A percentile compares a stretch with the other conserved stretches of the same genome.
phyloP scores from a whole-genome alignment of 1,140 invertebrate genomes.

The Drosophila aff. region DNA sequence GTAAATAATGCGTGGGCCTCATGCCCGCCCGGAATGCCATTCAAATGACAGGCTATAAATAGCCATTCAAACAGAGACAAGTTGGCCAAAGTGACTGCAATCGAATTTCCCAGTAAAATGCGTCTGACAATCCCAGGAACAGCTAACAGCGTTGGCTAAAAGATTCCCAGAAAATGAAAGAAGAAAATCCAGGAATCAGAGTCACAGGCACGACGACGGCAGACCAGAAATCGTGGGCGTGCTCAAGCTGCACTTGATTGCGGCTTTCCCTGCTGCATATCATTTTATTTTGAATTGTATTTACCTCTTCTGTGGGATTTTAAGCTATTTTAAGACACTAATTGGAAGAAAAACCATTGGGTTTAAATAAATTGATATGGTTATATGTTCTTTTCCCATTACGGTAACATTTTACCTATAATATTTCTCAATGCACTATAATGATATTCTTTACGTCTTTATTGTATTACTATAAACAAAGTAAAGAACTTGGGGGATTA shows the following conservation, averaged over 20 bases:
- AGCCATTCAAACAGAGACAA: slow-evolving; percentile 51
- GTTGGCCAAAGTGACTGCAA: slow-evolving; percentile 59
- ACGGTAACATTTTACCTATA: neutral
- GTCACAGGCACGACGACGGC: neutral
- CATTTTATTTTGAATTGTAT: neutral
- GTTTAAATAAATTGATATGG: neutral
- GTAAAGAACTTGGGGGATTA: neutral
- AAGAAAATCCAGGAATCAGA: neutral
- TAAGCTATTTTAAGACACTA: neutral
- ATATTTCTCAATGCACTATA: too few relatives aligned
- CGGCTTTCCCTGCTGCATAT: neutral
- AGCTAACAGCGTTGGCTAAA: slow-evolving; percentile 1
- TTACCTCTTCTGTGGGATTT: neutral
- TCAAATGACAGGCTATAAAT: slow-evolving; percentile 77
- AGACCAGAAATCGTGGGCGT: neutral
- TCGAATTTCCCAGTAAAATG: slow-evolving; percentile 56
- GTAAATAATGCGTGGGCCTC: slow-evolving; percentile 29
- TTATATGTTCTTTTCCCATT: neutral
- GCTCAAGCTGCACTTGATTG: neutral
- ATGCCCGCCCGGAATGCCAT: slow-evolving; percentile 61
- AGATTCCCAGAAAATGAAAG: neutral
- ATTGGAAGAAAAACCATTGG: neutral
- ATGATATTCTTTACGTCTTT: too few relatives aligned
- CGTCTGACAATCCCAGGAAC: slow-evolving; percentile 24
- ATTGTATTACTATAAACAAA: too few relatives aligned